Evolutionary conservation across 2,113 vertebrate genomes (phyloP), one percentile per base, ranked within the genome.

Genomic region (Anarhynchus alexandrinus): DNA sequence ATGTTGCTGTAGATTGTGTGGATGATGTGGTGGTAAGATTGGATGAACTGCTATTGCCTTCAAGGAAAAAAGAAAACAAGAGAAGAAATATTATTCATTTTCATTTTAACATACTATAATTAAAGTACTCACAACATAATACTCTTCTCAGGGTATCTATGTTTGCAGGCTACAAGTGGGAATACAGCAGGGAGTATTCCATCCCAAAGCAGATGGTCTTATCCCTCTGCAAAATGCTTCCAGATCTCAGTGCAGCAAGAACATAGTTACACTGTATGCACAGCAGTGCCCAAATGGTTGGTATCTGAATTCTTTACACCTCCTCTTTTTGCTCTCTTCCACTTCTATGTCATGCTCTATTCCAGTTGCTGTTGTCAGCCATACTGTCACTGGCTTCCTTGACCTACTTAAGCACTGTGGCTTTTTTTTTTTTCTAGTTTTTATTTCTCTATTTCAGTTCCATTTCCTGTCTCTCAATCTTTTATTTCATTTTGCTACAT

Each of bases 21-120:
- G 74, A 22, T 74, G 59, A 36, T 21, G 0, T 0, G 67, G 47
- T 8, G 61, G 9, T 10, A 26, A 15, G 5, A 66, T 0, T 69
- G 72, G 72, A 16, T 59, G 25, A 64, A 69, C 3, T 84, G 40
- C 2, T 61, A 9, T 7, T 73, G 26, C 11, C 90, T 97, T 89
- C 13, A 81, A 57, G 42, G 29, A 22, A 80, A 88, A 86, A 88
- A 76, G 8, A 9, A 72, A 87, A 76, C 15, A 86, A 36, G 38
- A 55, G 80, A 84, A 95, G 17, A 62, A 85, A 0, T 54, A 76
- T 51, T 73, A 77, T 16, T 86, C 0, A 29, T 49, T 93, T 57
- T 49, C 15, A 62, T 51, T 78, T 78, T 54, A 89, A 45, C 5
- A 61, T 23, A 49, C 30, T 54, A 18, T 25, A 83, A 81, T 78